Evolutionary conservation across 2,797 vertebrate species (phyloP).

Genomic region (Anguilla marmorata): DNA sequence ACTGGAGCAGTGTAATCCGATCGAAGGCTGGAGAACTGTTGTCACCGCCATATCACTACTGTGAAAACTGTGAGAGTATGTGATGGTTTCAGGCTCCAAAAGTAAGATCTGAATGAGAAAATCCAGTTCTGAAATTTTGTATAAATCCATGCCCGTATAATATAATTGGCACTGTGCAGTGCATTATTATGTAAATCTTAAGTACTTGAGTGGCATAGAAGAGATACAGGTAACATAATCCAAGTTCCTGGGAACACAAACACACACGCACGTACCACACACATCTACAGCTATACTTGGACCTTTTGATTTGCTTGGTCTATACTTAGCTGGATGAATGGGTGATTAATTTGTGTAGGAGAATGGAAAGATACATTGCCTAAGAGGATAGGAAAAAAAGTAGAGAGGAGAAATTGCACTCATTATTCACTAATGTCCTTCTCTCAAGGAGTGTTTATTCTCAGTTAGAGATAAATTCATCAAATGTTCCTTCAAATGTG

Average conservation of each 20-base stretch:
- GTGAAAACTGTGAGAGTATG: background rate
- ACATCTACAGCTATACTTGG: background rate
- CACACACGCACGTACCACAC: background rate
- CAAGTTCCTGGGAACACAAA: background rate
- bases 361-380: background rate
- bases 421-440: background rate
- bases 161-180: slow-evolving; percentile 34
- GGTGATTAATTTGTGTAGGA: background rate
- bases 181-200: slow-evolving; percentile 29
- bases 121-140: background rate
- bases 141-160: slow-evolving; percentile 38
- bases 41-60: background rate
- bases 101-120: background rate
- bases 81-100: slow-evolving; percentile 12
- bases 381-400: slow-evolving; percentile 10
- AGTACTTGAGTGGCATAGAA: background rate
- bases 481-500: background rate
- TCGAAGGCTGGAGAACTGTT: background rate
- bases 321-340: background rate
- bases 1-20: no score
- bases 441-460: background rate
- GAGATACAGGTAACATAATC: slow-evolving; percentile 4
- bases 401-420: background rate
- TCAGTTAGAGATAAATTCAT: background rate
- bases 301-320: background rate